Percentiles rank a stretch among this genome's conserved stretches.
phyloP scores from a whole-genome alignment of 2,113 vertebrate genomes.

The Vulpes vulpes region DNA sequence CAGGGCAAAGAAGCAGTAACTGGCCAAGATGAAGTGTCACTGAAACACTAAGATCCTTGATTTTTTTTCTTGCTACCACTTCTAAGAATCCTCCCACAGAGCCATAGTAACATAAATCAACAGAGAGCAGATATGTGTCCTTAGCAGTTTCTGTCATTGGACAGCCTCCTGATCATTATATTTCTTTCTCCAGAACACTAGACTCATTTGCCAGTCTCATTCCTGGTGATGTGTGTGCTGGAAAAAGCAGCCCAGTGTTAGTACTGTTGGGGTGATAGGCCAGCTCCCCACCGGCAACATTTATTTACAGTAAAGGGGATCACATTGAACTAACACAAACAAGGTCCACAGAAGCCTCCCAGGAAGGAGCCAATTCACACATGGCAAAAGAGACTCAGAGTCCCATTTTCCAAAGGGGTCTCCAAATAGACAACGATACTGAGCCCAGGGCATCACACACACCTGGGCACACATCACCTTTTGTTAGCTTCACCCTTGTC shows the following conservation, averaged over 20 bases:
- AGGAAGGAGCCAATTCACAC: conserved; percentile 13
- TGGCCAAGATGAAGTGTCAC: conserved; percentile 6
- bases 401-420: conserved; percentile 33
- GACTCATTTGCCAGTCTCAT: conserved; percentile 83
- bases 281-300: conserved; percentile 70
- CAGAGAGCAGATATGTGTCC: conserved; percentile 79
- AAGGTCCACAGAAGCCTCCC: neutral
- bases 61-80: neutral
- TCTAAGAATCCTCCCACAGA: conserved; percentile 80
- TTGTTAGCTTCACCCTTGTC: neutral
- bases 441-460: neutral
- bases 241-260: conserved; percentile 62
- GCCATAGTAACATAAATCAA: conserved; percentile 68
- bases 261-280: conserved; percentile 47
- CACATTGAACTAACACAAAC: neutral
- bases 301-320: conserved; percentile 81
- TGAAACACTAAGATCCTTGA: neutral
- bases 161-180: conserved; percentile 79
- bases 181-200: conserved; percentile 82
- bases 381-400: conserved; percentile 42
- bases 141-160: conserved; percentile 81
- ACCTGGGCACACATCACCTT: neutral
- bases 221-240: conserved; percentile 81
- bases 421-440: neutral
- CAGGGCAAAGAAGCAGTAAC: neutral